phyloP scores from a whole-genome alignment of 2,113 vertebrate species.

The Percina caprodes region DNA sequence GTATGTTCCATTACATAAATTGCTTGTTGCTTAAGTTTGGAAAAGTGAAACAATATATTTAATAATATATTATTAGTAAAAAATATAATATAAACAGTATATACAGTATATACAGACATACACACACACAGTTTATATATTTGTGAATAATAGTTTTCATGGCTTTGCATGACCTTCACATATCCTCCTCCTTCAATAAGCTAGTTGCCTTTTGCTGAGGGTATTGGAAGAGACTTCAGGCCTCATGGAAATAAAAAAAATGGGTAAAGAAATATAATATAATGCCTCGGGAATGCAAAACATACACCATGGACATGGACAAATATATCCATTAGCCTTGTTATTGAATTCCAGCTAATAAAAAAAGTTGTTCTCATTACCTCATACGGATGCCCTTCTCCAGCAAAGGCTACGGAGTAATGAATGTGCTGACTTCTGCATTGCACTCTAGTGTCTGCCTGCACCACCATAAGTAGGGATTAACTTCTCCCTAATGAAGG shows the following conservation, averaged over 20 bases:
- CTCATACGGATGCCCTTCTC: conserved; percentile 28
- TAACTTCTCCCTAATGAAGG: conserved; percentile 76
- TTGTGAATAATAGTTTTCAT: neutral
- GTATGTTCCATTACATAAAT: neutral
- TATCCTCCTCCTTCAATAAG: neutral
- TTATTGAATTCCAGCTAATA: conserved; percentile 21
- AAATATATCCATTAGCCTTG: conserved; percentile 12
- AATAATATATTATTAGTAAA: neutral
- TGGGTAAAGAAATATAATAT: conserved; percentile 2
- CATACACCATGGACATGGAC: neutral
- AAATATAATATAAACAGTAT: too few species aligned
- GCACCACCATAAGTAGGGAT: conserved; percentile 67
- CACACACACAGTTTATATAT: neutral
- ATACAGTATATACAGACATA: too few species aligned
- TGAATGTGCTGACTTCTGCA: conserved; percentile 48
- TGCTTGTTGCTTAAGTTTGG: neutral
- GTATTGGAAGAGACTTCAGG: neutral
- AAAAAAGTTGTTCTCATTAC: conserved; percentile 24
- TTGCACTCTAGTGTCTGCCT: conserved; percentile 24
- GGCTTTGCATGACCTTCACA: neutral
- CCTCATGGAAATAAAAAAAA: neutral
- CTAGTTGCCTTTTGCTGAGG: neutral
- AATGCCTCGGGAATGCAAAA: neutral
- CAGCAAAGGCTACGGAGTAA: conserved; percentile 31
- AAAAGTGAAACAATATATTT: neutral